Conservation (phyloP, 35 echinoderm and acorn worm species). For the Eucidaris tribuloides region DNA sequence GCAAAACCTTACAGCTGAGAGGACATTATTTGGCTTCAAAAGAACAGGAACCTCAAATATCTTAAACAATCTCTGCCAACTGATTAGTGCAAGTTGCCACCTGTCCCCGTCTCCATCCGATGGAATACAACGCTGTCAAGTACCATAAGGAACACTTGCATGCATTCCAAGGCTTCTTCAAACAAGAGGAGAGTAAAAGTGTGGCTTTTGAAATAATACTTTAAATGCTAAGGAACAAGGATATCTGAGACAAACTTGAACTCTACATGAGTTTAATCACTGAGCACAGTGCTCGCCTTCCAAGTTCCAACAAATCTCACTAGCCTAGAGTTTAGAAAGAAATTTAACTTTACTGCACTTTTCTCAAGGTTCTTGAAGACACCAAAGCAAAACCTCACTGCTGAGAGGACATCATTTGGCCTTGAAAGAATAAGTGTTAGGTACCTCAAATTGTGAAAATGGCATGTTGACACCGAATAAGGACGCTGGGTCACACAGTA, state of each 20-base stretch:
- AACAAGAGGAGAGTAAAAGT: constrained; percentile 32
- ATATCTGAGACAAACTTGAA: constrained; percentile 26
- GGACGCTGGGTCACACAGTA: too few species aligned
- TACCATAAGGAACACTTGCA: constrained; percentile 46
- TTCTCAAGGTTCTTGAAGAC: constrained; percentile 17
- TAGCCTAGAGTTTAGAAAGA: background rate
- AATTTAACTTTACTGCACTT: constrained; percentile 30
- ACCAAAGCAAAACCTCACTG: background rate
- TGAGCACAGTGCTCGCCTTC: background rate
- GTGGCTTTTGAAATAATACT: constrained; percentile 33
- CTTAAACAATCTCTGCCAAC: too few species aligned
- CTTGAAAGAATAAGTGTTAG: too few species aligned
- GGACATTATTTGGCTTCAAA: constrained; percentile 29
- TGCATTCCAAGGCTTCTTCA: constrained; percentile 42
- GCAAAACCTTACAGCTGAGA: constrained; percentile 4
- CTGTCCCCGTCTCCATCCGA: constrained; percentile 13
- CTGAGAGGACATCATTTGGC: constrained; percentile 27
- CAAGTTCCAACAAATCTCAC: constrained; percentile 24
- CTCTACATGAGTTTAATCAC: constrained; percentile 29
- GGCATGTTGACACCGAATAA: too few species aligned
- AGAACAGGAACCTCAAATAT: too few species aligned
- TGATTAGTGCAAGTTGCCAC: constrained; percentile 38
- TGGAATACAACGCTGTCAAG: constrained; percentile 55
- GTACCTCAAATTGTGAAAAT: too few species aligned
- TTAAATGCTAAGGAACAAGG: constrained; percentile 16